These are phyloP conservation scores for Zophobas atratus DNA, from an alignment of 1,140 invertebrate genomes.

Conservation along the genomic window DNA sequence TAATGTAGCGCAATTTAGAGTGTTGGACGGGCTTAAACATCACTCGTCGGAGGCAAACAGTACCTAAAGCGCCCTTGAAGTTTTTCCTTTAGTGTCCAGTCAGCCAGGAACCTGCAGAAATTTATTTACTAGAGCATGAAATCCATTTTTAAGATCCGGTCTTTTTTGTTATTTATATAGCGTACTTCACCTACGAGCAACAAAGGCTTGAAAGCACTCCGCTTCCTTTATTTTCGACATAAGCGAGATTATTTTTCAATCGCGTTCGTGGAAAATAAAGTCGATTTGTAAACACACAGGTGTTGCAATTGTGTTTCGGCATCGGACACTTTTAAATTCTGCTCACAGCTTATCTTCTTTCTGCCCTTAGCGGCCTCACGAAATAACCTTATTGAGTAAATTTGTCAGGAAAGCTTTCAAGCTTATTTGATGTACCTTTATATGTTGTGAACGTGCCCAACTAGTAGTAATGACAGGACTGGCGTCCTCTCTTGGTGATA, in stretches of 20 bases:
- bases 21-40: not conserved
- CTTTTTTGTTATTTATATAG: constrained; percentile 30
- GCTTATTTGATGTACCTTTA: constrained; percentile 9
- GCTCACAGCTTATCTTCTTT: constrained; percentile 1
- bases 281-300: not conserved
- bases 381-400: constrained; percentile 10
- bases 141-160: constrained; percentile 2
- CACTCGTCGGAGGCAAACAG: not conserved
- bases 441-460: constrained; percentile 30
- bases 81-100: not conserved
- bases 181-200: constrained; percentile 13
- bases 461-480: constrained; percentile 38
- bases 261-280: constrained; percentile 2
- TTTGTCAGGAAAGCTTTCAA: constrained; percentile 19
- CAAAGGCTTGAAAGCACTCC: constrained; percentile 16
- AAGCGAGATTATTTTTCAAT: constrained; percentile 24
- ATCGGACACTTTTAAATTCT: not conserved
- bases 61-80: not conserved
- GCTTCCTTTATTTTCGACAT: constrained; percentile 17
- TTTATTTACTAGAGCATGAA: constrained; percentile 22
- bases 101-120: not conserved
- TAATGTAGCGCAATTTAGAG: not conserved
- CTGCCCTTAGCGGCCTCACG: not conserved
- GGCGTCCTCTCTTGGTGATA: constrained; percentile 29
- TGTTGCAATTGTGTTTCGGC: not conserved